These are phyloP conservation scores for Pituophis catenifer DNA, from an alignment of 2,113 vertebrate species.

Conservation along the genomic window DNA sequence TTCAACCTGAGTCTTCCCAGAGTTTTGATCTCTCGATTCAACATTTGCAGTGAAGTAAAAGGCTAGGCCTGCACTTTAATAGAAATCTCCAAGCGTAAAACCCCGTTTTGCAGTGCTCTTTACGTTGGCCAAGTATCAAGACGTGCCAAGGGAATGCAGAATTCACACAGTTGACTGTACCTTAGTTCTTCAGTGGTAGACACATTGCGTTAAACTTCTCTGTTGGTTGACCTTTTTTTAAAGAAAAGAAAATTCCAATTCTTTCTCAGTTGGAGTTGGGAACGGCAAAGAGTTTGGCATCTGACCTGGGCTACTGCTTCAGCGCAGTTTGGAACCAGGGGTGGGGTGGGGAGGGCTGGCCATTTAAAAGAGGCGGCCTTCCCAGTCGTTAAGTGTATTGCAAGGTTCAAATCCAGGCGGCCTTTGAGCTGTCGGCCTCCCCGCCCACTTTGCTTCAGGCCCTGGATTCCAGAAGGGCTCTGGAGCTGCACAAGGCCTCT, in stretches of 20 bases:
- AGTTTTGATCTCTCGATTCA: slow-evolving; percentile 31
- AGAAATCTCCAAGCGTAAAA: slow-evolving; percentile 63
- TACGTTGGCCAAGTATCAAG: slow-evolving; percentile 54
- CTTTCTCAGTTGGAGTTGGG: slow-evolving; percentile 65
- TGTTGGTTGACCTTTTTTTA: background rate
- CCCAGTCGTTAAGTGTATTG: slow-evolving; percentile 73
- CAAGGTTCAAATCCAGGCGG: slow-evolving; percentile 70
- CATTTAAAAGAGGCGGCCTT: slow-evolving; percentile 70
- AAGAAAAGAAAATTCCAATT: background rate
- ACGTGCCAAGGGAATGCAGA: slow-evolving; percentile 60
- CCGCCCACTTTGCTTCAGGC: background rate
- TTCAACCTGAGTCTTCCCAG: slow-evolving; percentile 33
- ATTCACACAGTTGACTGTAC: slow-evolving; percentile 40
- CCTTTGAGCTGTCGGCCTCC: slow-evolving; percentile 14
- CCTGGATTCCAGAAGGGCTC: background rate
- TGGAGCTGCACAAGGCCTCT: slow-evolving; percentile 66
- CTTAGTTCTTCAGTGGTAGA: slow-evolving; percentile 49
- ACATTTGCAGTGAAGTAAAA: slow-evolving; percentile 49
- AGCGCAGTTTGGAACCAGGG: slow-evolving; percentile 67
- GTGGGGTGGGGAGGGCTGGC: slow-evolving; percentile 51
- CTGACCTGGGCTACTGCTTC: slow-evolving; percentile 70
- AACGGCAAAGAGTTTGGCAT: slow-evolving; percentile 55
- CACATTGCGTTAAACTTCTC: slow-evolving; percentile 38
- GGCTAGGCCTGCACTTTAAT: slow-evolving; percentile 74
- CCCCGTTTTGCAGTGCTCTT: slow-evolving; percentile 53